Conservation (phyloP, 1,140 invertebrate genomes). For the Bombus sibiricus region DNA sequence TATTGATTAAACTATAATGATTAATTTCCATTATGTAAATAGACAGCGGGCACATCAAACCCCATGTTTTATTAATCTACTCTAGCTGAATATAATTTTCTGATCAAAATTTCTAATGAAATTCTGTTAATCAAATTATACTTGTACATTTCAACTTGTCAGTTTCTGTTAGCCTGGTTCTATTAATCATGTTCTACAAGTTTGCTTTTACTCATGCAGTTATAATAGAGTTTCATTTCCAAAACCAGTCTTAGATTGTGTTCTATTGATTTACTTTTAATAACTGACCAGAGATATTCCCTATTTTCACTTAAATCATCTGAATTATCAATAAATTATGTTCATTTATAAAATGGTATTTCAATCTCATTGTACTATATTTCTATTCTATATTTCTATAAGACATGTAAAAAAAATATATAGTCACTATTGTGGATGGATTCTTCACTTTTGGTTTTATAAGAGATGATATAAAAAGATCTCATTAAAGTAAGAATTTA, state of each 20-base stretch:
- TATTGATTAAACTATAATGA: slow-evolving; percentile 2
- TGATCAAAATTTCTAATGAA: neutral
- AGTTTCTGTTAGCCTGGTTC: neutral
- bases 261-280: neutral
- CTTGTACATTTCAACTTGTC: slow-evolving; percentile 15
- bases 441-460: too few species aligned
- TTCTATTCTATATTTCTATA: too few species aligned
- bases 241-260: neutral
- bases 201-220: neutral
- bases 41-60: neutral
- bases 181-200: neutral
- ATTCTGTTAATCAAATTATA: slow-evolving; percentile 30
- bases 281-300: neutral
- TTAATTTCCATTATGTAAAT: neutral
- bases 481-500: too few species aligned
- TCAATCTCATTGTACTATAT: neutral
- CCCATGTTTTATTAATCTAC: neutral
- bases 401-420: too few species aligned
- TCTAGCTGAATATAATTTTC: neutral
- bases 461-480: too few species aligned
- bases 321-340: too few species aligned
- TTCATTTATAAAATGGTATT: neutral
- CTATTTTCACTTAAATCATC: too few species aligned
- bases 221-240: neutral
- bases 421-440: too few species aligned